Percentiles rank a stretch among this genome's conserved stretches.
phyloP scores from a whole-genome alignment of 2,113 vertebrate species.

The Thermophis baileyi region DNA sequence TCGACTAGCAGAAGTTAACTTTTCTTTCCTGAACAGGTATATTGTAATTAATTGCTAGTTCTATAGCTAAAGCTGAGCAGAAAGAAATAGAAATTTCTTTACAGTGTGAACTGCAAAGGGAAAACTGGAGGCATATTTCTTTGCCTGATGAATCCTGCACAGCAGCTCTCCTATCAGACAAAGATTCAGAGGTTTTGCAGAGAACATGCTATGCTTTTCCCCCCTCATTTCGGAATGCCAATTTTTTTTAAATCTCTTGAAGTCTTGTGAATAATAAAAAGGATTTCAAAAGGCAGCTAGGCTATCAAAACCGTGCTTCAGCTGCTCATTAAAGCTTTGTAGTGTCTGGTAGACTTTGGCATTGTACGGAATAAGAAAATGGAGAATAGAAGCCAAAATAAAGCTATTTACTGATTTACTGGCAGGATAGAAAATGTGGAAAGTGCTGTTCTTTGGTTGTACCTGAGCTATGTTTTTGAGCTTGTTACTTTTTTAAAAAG shows the following conservation, averaged over 20 bases:
- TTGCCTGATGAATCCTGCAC: slow-evolving; percentile 39
- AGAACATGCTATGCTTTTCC: slow-evolving; percentile 29
- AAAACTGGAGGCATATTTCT: slow-evolving; percentile 11
- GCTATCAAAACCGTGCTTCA: slow-evolving; percentile 37
- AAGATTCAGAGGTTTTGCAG: slow-evolving; percentile 12
- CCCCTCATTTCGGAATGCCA: slow-evolving; percentile 33
- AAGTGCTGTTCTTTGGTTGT: slow-evolving; percentile 24
- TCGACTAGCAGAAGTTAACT: not conserved
- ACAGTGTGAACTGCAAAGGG: slow-evolving; percentile 1
- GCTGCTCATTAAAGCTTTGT: slow-evolving; percentile 36
- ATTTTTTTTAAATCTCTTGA: slow-evolving; percentile 39
- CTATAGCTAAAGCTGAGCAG: slow-evolving; percentile 32
- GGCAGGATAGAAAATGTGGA: not conserved
- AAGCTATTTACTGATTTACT: slow-evolving; percentile 21
- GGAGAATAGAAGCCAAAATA: slow-evolving; percentile 16
- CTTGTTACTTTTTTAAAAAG: not conserved
- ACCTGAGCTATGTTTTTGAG: not conserved
- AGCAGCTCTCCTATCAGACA: slow-evolving; percentile 41
- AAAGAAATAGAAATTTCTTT: slow-evolving; percentile 44
- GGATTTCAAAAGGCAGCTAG: slow-evolving; percentile 37
- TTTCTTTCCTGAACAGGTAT: slow-evolving; percentile 34
- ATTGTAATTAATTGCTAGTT: slow-evolving; percentile 52
- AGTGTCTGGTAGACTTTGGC: slow-evolving; percentile 34
- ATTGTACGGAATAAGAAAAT: slow-evolving; percentile 39
- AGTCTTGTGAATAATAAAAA: slow-evolving; percentile 53